A percentile compares a stretch with the other conserved stretches of the same genome.
Evolutionary conservation across 37 sponge, comb jelly and placozoan genomes (phyloP).

Genomic region (Beroe ovata): DNA sequence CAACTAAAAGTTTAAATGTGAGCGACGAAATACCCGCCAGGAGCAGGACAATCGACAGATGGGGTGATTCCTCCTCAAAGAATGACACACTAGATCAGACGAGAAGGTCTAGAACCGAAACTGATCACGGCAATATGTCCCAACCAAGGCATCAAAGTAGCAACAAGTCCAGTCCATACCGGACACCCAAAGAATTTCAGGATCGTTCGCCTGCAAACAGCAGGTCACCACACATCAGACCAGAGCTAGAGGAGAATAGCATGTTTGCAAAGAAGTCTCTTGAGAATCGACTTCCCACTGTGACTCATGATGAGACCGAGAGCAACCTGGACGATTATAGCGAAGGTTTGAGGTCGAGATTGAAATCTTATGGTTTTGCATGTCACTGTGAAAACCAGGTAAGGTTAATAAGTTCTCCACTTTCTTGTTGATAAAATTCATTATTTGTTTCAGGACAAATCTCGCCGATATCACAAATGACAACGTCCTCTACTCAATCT

Average conservation of each 20-base stretch:
- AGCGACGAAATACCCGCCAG: conserved; percentile 44
- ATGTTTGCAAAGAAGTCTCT: neutral
- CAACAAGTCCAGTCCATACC: neutral
- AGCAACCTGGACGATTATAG: neutral
- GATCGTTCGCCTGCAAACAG: no score
- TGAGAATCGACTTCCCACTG: neutral
- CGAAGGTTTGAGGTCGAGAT: no score
- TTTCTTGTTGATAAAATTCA: no score
- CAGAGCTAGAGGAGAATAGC: neutral
- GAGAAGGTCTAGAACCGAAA: neutral
- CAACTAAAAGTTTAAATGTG: conserved; percentile 30
- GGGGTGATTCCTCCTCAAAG: neutral
- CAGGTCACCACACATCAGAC: no score
- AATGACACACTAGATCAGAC: neutral
- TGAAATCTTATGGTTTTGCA: no score
- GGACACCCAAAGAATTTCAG: no score
- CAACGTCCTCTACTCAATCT: neutral
- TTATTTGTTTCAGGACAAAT: conserved; percentile 12
- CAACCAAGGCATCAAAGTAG: neutral
- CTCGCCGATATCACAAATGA: conserved; percentile 35
- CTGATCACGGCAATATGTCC: neutral
- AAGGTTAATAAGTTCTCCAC: no score
- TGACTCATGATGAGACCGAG: neutral
- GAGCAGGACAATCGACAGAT: neutral
- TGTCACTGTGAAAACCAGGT: no score